A percentile compares a stretch with the other conserved stretches of the same genome.
phyloP scores from a whole-genome alignment of 1,140 invertebrate species.

The Triops cancriformis region DNA sequence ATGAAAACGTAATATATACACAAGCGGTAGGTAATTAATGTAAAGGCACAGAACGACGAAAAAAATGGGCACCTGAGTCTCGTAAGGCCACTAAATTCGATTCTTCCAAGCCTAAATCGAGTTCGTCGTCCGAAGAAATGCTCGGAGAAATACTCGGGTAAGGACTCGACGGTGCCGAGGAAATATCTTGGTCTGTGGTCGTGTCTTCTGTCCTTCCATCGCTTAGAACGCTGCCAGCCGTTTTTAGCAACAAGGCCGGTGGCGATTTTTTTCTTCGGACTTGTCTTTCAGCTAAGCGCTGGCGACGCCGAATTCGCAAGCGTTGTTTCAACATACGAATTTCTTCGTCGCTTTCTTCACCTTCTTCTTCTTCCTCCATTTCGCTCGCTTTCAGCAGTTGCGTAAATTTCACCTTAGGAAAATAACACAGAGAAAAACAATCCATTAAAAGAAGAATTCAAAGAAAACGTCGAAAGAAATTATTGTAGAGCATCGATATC shows the following conservation, averaged over 20 bases:
- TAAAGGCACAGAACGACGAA: too few species aligned
- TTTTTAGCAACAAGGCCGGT: slow-evolving; percentile 7
- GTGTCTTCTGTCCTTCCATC: slow-evolving; percentile 24
- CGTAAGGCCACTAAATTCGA: slow-evolving; percentile 40
- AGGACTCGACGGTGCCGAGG: slow-evolving; percentile 15
- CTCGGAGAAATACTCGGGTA: slow-evolving; percentile 39
- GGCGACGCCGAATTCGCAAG: slow-evolving; percentile 49
- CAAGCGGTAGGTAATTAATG: slow-evolving; percentile 30
- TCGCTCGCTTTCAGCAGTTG: slow-evolving; percentile 35
- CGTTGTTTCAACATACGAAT: slow-evolving; percentile 55
- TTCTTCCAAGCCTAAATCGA: slow-evolving; percentile 47
- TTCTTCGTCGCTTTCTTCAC: slow-evolving; percentile 59
- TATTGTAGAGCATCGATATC: too few species aligned
- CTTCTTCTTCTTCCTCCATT: slow-evolving; percentile 43
- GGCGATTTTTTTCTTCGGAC: slow-evolving; percentile 41
- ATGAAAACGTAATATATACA: too few species aligned
- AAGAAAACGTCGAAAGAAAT: too few species aligned
- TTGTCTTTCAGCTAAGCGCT: slow-evolving; percentile 36
- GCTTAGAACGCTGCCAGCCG: background rate
- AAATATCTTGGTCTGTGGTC: slow-evolving; percentile 26
- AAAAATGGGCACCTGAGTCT: slow-evolving; percentile 36
- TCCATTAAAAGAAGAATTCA: too few species aligned
- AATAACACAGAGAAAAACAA: slow-evolving; percentile 17
- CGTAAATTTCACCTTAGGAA: slow-evolving; percentile 43
- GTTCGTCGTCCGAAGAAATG: slow-evolving; percentile 46